Conservation (phyloP, 2,113 vertebrate genomes). For the Psilopsiagon aymara region DNA sequence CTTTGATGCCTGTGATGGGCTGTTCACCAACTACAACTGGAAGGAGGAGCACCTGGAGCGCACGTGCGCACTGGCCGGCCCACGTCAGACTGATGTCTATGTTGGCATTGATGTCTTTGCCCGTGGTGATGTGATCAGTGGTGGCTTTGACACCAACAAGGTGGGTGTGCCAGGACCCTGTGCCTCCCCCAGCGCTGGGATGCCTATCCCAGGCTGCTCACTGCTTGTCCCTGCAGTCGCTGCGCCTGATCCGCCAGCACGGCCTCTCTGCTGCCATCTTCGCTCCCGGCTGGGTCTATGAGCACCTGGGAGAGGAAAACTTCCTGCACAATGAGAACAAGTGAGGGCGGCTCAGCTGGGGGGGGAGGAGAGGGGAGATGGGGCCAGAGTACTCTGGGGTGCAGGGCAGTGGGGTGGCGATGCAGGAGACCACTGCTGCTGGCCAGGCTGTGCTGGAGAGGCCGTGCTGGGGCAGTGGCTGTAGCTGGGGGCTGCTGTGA, state of each 20-base stretch:
- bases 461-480: accelerated
- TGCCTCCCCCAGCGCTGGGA: accelerated
- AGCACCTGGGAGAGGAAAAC: constrained; percentile 80
- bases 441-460: background rate
- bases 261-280: constrained; percentile 89
- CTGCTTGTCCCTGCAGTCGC: constrained; percentile 68
- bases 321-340: constrained; percentile 90
- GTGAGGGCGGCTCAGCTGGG: constrained; percentile 66
- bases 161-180: constrained; percentile 50
- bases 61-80: constrained; percentile 51
- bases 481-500: background rate
- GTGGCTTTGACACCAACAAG: constrained; percentile 87
- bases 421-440: background rate
- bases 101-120: constrained; percentile 93
- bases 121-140: constrained; percentile 85
- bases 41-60: constrained; percentile 80
- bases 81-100: constrained; percentile 81
- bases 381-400: background rate
- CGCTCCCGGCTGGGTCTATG: constrained; percentile 97
- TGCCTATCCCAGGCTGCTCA: background rate
- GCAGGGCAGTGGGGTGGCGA: accelerated
- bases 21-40: constrained; percentile 99
- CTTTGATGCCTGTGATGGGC: constrained; percentile 88
- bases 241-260: constrained; percentile 86
- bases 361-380: accelerated